Conservation (phyloP, 2,113 vertebrate genomes). For the Paralichthys olivaceus region DNA sequence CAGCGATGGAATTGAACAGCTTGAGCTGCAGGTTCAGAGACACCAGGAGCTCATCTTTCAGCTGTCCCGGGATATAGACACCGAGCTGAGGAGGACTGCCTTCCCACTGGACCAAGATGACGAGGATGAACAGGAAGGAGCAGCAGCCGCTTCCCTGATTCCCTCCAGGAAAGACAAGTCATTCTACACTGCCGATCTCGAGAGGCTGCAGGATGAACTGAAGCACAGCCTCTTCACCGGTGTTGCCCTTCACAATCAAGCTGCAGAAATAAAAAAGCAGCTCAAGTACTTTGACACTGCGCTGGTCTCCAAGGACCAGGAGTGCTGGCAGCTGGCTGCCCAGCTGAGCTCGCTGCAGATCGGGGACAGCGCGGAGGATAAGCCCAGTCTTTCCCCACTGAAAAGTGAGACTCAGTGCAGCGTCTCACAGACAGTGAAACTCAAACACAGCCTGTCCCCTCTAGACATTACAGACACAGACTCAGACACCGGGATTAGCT, state of each 20-base stretch:
- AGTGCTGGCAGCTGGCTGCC: constrained; percentile 88
- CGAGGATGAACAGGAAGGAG: constrained; percentile 52
- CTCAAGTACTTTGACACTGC: constrained; percentile 84
- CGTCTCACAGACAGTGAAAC: constrained; percentile 62
- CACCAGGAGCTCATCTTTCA: constrained; percentile 87
- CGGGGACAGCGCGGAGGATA: constrained; percentile 62
- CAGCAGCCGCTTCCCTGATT: constrained; percentile 37
- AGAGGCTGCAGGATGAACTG: constrained; percentile 85
- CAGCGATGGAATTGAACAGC: constrained; percentile 83
- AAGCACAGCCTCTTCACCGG: constrained; percentile 87
- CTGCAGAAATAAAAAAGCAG: constrained; percentile 88
- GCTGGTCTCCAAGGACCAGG: constrained; percentile 87
- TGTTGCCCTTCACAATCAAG: constrained; percentile 85
- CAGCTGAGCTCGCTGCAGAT: constrained; percentile 85
- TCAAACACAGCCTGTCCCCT: constrained; percentile 81
- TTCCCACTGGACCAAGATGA: constrained; percentile 17
- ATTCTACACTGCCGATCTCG: constrained; percentile 77
- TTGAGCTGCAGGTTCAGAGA: constrained; percentile 86
- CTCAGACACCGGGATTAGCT: constrained; percentile 98
- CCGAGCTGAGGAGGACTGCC: constrained; percentile 78
- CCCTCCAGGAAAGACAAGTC: constrained; percentile 54
- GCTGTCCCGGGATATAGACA: constrained; percentile 89
- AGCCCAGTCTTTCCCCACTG: constrained; percentile 19
- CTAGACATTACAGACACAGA: constrained; percentile 92
- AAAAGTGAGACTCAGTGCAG: constrained; percentile 72